Conservation (phyloP, 2,797 vertebrate genomes). For the Phoeniculus purpureus region DNA sequence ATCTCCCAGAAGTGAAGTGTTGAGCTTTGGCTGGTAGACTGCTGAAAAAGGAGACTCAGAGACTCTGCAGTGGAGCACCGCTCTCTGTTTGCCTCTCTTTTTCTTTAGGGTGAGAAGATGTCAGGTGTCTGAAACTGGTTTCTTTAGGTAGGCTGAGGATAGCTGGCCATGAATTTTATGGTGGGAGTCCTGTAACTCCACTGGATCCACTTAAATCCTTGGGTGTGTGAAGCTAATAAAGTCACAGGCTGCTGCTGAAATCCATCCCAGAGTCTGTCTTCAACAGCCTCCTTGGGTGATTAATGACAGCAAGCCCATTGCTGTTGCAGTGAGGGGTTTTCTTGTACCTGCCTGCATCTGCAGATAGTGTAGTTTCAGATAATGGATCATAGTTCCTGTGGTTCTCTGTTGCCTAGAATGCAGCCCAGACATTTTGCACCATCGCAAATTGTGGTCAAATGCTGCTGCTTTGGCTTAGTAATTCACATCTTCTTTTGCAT, state of each 20-base stretch:
- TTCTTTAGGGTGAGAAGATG: constrained; percentile 8
- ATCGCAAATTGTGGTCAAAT: constrained; percentile 52
- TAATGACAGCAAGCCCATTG: constrained; percentile 42
- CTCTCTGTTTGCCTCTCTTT: not conserved
- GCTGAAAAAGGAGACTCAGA: not conserved
- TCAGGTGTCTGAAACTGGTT: not conserved
- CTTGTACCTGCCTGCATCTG: constrained; percentile 46
- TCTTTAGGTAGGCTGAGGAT: constrained; percentile 20
- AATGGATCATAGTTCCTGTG: constrained; percentile 46
- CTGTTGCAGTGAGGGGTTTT: constrained; percentile 42
- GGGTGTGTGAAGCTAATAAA: constrained; percentile 60
- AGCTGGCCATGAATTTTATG: not conserved
- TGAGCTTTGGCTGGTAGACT: not conserved
- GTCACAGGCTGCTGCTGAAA: constrained; percentile 57
- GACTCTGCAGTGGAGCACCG: not conserved
- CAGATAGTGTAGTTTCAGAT: constrained; percentile 51
- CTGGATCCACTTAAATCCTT: constrained; percentile 45
- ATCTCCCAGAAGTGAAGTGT: not conserved
- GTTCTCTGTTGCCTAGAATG: constrained; percentile 54
- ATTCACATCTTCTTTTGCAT: not conserved
- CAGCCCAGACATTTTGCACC: not conserved
- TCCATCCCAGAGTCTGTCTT: constrained; percentile 57
- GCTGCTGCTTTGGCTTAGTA: constrained; percentile 30
- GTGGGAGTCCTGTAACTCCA: constrained; percentile 25
- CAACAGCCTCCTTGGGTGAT: constrained; percentile 64